Percentiles rank a stretch among this genome's conserved stretches.
Conservation (phyloP, 1,140 invertebrate genomes). For the Schmidtea mediterranea region DNA sequence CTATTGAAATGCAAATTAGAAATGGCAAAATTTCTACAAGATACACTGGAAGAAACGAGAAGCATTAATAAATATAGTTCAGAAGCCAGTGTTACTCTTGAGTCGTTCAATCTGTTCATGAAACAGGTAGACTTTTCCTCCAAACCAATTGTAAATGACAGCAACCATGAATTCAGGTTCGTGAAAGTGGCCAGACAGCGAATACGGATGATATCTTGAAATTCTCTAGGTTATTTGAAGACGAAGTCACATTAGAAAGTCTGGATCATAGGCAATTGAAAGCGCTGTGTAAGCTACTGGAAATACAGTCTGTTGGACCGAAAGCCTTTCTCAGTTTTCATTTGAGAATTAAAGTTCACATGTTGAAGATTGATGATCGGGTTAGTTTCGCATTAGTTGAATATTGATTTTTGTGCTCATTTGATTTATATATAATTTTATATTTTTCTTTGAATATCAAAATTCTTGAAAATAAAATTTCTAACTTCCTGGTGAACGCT, state of each 20-base stretch:
- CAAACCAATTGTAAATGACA: no score
- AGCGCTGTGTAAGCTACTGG: conserved; percentile 69
- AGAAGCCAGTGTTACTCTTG: not conserved
- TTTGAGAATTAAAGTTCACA: conserved; percentile 61
- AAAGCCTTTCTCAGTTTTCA: conserved; percentile 68
- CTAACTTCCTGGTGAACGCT: no score
- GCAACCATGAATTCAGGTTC: no score
- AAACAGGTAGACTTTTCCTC: no score
- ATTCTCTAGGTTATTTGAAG: conserved; percentile 79
- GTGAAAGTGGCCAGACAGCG: not conserved
- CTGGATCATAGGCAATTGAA: conserved; percentile 56
- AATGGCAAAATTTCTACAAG: conserved; percentile 92
- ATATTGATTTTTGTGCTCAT: no score
- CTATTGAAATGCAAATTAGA: conserved; percentile 74
- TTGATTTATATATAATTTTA: no score
- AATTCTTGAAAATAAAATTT: no score
- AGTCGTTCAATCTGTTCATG: no score
- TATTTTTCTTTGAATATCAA: no score
- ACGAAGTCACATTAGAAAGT: conserved; percentile 93
- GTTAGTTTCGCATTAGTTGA: no score
- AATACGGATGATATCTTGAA: conserved; percentile 51
- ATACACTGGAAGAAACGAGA: conserved; percentile 64
- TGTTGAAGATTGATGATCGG: conserved; percentile 63
- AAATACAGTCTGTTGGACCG: conserved; percentile 24
- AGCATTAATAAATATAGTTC: not conserved